Evolutionary conservation across 2,797 vertebrate species (phyloP), one percentile per base, ranked within the genome.

Genomic region (Sylvia borin): DNA sequence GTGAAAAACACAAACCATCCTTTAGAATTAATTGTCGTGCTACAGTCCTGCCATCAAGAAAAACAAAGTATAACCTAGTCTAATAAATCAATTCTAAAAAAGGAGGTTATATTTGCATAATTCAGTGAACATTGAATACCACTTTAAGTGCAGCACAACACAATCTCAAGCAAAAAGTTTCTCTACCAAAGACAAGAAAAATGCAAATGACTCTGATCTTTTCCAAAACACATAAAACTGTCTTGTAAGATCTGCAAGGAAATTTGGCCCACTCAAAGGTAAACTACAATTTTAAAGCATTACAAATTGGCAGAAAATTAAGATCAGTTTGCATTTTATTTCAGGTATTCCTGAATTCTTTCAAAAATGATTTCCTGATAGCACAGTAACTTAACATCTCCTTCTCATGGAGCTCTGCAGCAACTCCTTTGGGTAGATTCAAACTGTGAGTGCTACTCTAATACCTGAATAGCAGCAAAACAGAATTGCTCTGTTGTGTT

Each of bases 21-120:
- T 78, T 86, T 40, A 89, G 85, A 90, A 94, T 85, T 93, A 92
- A 88, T 83, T 93, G 54, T 72, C 93, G 93, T 84, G 48, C 79
- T 93, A 86, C 42, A 92, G 65, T 66, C 34, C 64, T n/a, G 15
- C 66, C 79, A 92, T 78, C 85, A 91, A 91, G 61, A 67, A 95
- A 95, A 93, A 84, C 66, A 90, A 76, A 91, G 86, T 71, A 85
- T 19, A 88, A 86, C 22, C 57, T n/a, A 62, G 70, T 62, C 58
- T 58, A 90, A 92, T 84, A 84, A 21, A 90, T 74, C 50, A 50
- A 1, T n/a, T 83, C 43, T 75, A 66, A 78, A 94, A 96, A 90
- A 92, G 51, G n/a, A 95, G 94, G 96, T 90, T 97, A 90, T 93
- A 96, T 94, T 94, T 96, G 90, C 93, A 95, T 97, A 95, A 95